Base-by-base conservation (phyloP, 2,888 invertebrate species). In the Aspidapion aeneum region DNA sequence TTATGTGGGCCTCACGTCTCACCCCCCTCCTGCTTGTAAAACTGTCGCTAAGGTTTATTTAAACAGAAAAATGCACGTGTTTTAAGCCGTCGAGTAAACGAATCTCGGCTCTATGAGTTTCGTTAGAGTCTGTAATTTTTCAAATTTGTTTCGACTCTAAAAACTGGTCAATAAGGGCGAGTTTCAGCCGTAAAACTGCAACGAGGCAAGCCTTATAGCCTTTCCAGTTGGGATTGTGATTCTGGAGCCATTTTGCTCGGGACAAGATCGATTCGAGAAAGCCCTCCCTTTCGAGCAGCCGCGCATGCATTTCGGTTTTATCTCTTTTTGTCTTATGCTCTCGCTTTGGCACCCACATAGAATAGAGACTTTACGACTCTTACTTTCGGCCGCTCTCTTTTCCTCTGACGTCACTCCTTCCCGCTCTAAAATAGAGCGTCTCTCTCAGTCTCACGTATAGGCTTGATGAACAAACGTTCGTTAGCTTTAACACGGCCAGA, bases 301-400 rank as follows among this genome's bases (percentile, higher is more conserved):
- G 78, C 79, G 79, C 79, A 79, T 79, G 79, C 79, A 79, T 79
- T 77, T 76, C 75, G 76, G 79, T 80, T 79, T 80, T 79, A 79
- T 79, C 79, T 79, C 79, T 80, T 80, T 80, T 79, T 79, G 79
- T 79, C 79, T 79, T 61, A 78, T 73, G 74, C 74, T 78, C 79
- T 78, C 79, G 70, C 78, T 78, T 12, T 35, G 76, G 73, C 74
- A 70, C 76, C 69, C 73, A 72, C 73, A 70, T 71, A 71, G 69
- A 64, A 67, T 73, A 71, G 73, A 73, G 71, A 74, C 75, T 74
- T 74, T 68, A 66, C 71, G 70, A 72, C 71, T 71, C 71, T 71
- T 72, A 71, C 71, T 71, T 73, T 68, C 70, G 66, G 64, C 65
- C 67, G 67, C 62, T 65, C 66, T 66, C 63, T 63, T 68, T 68